A percentile compares a stretch with the other conserved stretches of the same genome.
phyloP scores from a whole-genome alignment of 1,140 invertebrate species.

The Diabrotica virgifera region DNA sequence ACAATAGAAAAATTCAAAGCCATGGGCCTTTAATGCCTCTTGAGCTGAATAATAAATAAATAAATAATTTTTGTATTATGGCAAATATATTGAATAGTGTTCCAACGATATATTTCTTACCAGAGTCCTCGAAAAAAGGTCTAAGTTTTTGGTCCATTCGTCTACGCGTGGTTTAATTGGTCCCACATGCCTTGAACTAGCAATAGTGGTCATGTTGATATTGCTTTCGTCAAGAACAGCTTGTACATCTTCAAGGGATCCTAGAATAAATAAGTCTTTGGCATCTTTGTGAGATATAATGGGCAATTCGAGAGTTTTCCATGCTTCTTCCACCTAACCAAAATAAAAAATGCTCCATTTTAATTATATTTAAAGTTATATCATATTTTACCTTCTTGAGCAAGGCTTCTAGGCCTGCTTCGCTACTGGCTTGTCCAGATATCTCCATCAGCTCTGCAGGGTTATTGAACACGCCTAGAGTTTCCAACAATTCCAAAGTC shows the following conservation, averaged over 20 bases:
- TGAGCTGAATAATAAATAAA: no score
- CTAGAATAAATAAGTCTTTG: slow-evolving; percentile 79
- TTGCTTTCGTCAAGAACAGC: slow-evolving; percentile 78
- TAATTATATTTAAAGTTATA: background rate
- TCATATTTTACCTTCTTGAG: slow-evolving; percentile 63
- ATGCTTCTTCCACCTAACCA: slow-evolving; percentile 70
- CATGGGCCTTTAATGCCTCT: no score
- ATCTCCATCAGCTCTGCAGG: slow-evolving; percentile 76
- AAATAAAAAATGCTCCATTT: background rate
- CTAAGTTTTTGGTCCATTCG: slow-evolving; percentile 72
- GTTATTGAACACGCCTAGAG: slow-evolving; percentile 69
- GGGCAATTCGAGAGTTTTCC: slow-evolving; percentile 75
- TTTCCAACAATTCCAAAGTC: slow-evolving; percentile 65
- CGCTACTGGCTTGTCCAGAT: slow-evolving; percentile 79
- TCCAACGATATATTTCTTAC: slow-evolving; percentile 48
- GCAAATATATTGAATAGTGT: no score
- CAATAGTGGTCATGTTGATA: slow-evolving; percentile 81
- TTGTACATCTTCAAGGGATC: slow-evolving; percentile 80
- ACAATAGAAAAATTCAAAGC: no score
- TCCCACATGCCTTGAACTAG: slow-evolving; percentile 77
- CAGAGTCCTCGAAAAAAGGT: slow-evolving; percentile 72
- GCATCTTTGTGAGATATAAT: slow-evolving; percentile 74
- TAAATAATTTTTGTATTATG: no score
- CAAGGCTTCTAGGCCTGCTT: slow-evolving; percentile 73
- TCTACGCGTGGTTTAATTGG: slow-evolving; percentile 78